phyloP scores from a whole-genome alignment of 2,113 vertebrate species.

The Strix uralensis region DNA sequence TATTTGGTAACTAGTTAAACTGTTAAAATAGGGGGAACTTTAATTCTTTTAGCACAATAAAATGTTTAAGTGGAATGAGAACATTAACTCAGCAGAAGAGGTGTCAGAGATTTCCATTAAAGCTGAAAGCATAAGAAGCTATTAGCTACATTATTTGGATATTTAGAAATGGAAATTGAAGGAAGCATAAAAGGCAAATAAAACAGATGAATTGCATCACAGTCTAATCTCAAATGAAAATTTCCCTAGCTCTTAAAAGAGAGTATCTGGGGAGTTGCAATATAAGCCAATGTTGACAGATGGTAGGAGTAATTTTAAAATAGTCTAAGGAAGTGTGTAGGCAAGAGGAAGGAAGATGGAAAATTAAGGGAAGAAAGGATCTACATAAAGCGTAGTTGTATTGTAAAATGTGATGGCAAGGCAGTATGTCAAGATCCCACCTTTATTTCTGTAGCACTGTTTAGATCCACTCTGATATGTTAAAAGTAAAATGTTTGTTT shows the following conservation, averaged over 20 bases:
- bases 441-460: not conserved
- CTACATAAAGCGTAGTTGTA: not conserved
- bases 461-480: not conserved
- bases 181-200: not conserved
- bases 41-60: not conserved
- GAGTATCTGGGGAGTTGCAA: not conserved
- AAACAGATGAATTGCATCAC: not conserved
- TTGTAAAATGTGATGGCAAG: not conserved
- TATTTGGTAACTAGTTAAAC: not conserved
- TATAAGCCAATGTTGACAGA: slow-evolving; percentile 4
- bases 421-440: not conserved
- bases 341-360: not conserved
- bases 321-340: not conserved
- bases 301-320: slow-evolving; percentile 22
- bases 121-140: not conserved
- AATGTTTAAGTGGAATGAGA: not conserved
- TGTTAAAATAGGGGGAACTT: not conserved
- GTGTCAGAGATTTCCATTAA: not conserved
- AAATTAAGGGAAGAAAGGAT: slow-evolving; percentile 12
- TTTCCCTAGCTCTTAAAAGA: not conserved
- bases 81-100: not conserved
- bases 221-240: not conserved
- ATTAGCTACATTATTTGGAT: not conserved
- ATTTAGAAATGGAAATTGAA: not conserved
- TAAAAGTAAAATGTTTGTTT: not conserved